Conservation (phyloP, 2,888 invertebrate species). For the Chrysina gloriosa region DNA sequence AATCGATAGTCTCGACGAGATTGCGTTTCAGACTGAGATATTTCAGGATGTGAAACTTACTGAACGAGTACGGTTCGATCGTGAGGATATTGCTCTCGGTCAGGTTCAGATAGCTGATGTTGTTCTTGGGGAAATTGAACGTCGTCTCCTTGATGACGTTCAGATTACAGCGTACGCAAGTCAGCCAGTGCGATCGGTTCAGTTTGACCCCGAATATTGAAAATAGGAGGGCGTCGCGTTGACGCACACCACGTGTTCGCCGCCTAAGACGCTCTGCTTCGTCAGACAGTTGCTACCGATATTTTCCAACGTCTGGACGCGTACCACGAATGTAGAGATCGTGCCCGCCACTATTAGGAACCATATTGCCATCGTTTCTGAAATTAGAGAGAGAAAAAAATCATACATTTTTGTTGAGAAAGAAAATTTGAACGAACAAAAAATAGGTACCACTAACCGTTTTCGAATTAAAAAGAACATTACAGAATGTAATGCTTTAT, state of each 20-base stretch:
- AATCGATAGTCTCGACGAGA: conserved; percentile 59
- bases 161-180: conserved; percentile 59
- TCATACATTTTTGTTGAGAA: too few species aligned
- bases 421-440: too few species aligned
- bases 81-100: conserved; percentile 53
- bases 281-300: conserved; percentile 36
- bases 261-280: conserved; percentile 51
- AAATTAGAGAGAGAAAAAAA: too few species aligned
- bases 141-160: conserved; percentile 57
- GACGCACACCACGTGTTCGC: conserved; percentile 58
- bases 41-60: conserved; percentile 58
- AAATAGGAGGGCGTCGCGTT: conserved; percentile 58
- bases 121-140: conserved; percentile 58
- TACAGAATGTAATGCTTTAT: too few species aligned
- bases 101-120: conserved; percentile 58
- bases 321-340: conserved; percentile 44
- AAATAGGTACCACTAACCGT: too few species aligned
- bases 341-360: conserved; percentile 46
- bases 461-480: too few species aligned
- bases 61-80: conserved; percentile 57
- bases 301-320: background rate
- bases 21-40: conserved; percentile 61
- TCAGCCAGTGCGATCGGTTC: conserved; percentile 60
- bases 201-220: conserved; percentile 55
- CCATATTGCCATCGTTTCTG: conserved; percentile 60